These are phyloP conservation scores for Phrynocephalus vlangalii DNA, from an alignment of 2,797 vertebrate genomes.

Conservation along the genomic window DNA sequence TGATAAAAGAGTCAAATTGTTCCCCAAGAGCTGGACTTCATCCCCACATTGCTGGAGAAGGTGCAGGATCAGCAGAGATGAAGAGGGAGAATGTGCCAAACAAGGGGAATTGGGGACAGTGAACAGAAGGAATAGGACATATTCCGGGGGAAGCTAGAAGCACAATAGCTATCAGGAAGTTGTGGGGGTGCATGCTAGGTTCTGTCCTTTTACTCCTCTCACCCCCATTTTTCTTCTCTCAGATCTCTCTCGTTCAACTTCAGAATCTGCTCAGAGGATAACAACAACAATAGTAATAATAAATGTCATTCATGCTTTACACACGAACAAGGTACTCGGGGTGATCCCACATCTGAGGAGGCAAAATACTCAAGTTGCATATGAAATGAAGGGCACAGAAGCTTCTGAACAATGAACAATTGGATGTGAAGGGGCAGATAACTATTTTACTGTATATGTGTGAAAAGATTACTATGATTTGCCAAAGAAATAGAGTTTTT, in stretches of 20 bases:
- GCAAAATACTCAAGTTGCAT: background rate
- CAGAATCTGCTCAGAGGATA: background rate
- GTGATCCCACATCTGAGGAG: background rate
- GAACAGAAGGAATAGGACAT: background rate
- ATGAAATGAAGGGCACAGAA: background rate
- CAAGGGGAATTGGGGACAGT: constrained; percentile 32
- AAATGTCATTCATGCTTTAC: background rate
- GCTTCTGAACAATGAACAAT: background rate
- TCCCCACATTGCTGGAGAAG: constrained; percentile 20
- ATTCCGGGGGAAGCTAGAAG: constrained; percentile 1
- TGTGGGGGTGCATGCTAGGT: too few species aligned
- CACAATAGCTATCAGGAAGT: background rate
- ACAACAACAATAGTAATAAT: background rate
- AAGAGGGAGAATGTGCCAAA: background rate
- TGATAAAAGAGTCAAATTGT: constrained; percentile 24
- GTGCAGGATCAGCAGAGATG: constrained; percentile 25
- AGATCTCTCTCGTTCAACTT: background rate
- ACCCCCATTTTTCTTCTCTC: background rate
- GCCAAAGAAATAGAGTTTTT: background rate
- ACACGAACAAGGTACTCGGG: background rate
- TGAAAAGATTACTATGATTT: background rate
- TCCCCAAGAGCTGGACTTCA: constrained; percentile 39
- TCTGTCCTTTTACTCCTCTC: background rate
- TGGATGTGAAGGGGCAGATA: too few species aligned
- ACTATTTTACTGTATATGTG: background rate